Conservation (phyloP, 2,888 invertebrate species). For the Amorpha juglandis region DNA sequence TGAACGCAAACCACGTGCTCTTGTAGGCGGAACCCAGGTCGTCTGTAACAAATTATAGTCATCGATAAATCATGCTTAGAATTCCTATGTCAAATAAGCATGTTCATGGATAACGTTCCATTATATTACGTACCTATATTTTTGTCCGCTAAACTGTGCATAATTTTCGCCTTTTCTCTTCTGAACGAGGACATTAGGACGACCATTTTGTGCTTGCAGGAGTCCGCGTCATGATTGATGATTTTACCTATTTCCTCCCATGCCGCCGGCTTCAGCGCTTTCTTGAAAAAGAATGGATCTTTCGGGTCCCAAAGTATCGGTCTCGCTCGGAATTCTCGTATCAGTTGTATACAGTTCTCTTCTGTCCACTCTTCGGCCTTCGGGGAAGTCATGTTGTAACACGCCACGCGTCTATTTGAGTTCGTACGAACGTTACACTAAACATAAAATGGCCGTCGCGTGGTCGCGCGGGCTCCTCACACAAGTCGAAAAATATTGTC, state of each 20-base stretch:
- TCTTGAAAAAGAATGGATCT: slow-evolving; percentile 46
- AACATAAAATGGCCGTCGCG: slow-evolving; percentile 52
- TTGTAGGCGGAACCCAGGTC: slow-evolving; percentile 34
- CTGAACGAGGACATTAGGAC: slow-evolving; percentile 55
- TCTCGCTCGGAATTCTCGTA: slow-evolving; percentile 46
- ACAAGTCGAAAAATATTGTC: slow-evolving; percentile 2
- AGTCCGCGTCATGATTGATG: slow-evolving; percentile 39
- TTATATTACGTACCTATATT: slow-evolving; percentile 34
- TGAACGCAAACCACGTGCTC: slow-evolving; percentile 56
- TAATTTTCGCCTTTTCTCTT: slow-evolving; percentile 54
- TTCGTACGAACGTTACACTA: slow-evolving; percentile 56
- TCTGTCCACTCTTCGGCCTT: slow-evolving; percentile 48
- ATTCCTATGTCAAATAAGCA: neutral
- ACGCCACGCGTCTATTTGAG: slow-evolving; percentile 46
- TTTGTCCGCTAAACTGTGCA: slow-evolving; percentile 38
- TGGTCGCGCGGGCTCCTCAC: neutral
- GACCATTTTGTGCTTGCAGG: slow-evolving; percentile 54
- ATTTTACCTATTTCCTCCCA: slow-evolving; percentile 48
- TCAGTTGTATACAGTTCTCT: slow-evolving; percentile 49
- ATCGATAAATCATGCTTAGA: neutral
- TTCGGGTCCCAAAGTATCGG: slow-evolving; percentile 52
- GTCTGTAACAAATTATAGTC: slow-evolving; percentile 35
- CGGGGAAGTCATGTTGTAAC: slow-evolving; percentile 42
- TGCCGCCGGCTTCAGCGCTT: slow-evolving; percentile 41
- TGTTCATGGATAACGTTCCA: neutral